Evolutionary conservation across 2,113 vertebrate species (phyloP).

Genomic region (Microcebus murinus): DNA sequence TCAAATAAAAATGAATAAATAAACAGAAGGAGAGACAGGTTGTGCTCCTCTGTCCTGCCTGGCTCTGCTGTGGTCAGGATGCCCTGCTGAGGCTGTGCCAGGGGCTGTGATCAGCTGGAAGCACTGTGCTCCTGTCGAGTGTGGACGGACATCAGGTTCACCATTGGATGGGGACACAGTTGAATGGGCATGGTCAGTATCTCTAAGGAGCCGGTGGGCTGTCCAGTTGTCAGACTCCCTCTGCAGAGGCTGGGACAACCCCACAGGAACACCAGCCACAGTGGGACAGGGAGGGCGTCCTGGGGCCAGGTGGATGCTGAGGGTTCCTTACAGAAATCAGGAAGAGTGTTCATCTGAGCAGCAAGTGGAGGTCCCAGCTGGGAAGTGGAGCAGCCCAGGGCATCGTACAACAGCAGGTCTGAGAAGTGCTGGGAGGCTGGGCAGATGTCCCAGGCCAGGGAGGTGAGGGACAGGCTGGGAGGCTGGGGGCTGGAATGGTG

Average conservation of each 20-base stretch:
- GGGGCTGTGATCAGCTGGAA: background rate
- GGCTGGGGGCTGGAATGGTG: background rate
- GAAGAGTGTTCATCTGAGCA: background rate
- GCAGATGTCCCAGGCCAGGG: background rate
- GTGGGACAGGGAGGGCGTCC: too few species aligned
- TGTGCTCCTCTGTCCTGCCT: background rate
- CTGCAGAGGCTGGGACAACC: background rate
- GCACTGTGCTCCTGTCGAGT: background rate
- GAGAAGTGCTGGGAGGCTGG: background rate
- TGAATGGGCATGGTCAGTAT: background rate
- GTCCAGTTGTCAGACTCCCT: background rate
- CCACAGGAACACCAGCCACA: accelerated
- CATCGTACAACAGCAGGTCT: background rate
- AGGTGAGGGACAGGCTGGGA: background rate
- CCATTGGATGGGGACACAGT: background rate
- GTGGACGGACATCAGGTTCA: background rate
- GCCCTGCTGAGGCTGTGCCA: background rate
- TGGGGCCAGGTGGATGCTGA: background rate
- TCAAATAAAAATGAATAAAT: too few species aligned
- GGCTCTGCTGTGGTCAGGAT: background rate
- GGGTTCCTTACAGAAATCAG: background rate
- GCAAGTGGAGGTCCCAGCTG: background rate
- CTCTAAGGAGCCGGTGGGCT: background rate
- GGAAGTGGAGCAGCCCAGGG: background rate
- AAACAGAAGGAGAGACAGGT: background rate